These are phyloP conservation scores for Ectemnius cavifrons DNA, from an alignment of 2,888 invertebrate species.

Conservation along the genomic window DNA sequence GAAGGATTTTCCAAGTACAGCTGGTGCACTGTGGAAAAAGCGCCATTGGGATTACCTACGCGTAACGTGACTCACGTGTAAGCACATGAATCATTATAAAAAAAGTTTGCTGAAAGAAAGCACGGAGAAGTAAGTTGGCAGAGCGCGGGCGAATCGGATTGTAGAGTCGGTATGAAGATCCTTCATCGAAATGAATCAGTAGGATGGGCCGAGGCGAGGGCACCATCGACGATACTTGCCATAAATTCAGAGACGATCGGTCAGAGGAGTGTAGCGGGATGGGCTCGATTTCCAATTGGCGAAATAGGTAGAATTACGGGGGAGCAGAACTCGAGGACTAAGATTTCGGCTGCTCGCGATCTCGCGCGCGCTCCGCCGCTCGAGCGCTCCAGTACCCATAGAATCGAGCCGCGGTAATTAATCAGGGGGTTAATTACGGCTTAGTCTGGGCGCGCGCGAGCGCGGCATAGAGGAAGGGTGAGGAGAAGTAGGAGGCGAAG, in stretches of 20 bases:
- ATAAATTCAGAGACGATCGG: too few relatives aligned
- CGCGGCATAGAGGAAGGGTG: not conserved
- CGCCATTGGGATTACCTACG: not conserved
- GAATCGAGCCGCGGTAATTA: constrained; percentile 47
- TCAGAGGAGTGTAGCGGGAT: too few relatives aligned
- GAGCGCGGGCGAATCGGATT: too few relatives aligned
- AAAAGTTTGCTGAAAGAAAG: too few relatives aligned
- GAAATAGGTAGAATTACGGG: not conserved
- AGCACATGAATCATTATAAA: too few relatives aligned
- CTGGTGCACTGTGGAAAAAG: not conserved
- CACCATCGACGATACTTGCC: too few relatives aligned
- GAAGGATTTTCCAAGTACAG: constrained; percentile 10
- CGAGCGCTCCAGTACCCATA: constrained; percentile 25
- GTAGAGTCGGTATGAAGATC: too few relatives aligned
- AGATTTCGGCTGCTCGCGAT: constrained; percentile 27
- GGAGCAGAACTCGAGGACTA: not conserved
- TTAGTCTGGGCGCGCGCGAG: constrained; percentile 26
- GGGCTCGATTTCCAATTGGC: not conserved
- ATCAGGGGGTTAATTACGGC: constrained; percentile 57
- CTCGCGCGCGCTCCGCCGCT: constrained; percentile 1
- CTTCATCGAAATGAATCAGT: too few relatives aligned
- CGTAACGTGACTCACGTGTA: not conserved
- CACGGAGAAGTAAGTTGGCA: too few relatives aligned
- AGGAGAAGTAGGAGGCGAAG: not conserved
- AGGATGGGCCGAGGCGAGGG: too few relatives aligned